Evolutionary conservation across 2,797 vertebrate species (phyloP), one percentile per base, ranked within the genome.

Genomic region (Arctocebus calabarensis): DNA sequence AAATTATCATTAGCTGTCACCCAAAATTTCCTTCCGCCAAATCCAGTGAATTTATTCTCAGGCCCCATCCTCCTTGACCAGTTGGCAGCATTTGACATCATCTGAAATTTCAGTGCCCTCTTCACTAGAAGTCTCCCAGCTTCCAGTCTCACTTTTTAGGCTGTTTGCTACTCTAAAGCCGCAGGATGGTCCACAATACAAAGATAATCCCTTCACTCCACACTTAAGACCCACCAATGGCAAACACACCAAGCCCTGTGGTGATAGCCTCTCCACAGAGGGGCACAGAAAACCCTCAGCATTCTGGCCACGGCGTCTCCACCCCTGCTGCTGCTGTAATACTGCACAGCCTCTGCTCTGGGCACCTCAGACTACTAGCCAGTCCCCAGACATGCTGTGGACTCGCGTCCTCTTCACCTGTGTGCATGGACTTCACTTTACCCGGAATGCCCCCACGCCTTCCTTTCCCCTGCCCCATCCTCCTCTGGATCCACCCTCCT

Each of bases 1-100:
- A 93, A 94, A 64, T 90, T 81, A 59, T 43, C 88, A 88, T 75
- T 75, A 73, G 29, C 25, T 43, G 17, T 77, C n/a, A 89, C 16
- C 40, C 45, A 29, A 93, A 61, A 92, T 48, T 71, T 73, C 74
- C 64, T 64, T 27, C 34, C 74, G 27, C 66, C 71, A 78, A 70
- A 83, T 79, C 2, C 82, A 90, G 12, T 37, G 43, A 55, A 48
- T 4, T 62, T 20, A 34, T 66, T 64, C 66, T 81, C 52, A 12
- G 5, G 90, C 64, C 55, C 88, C 27, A 88, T 32, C 68, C 52
- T 79, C 68, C 79, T 81, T 73, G 68, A 48, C n/a, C 29, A 32
- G 43, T 89, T 59, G 43, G 40, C 27, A 55, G 19, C 57, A 74
- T 43, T 45, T 73, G 40, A 64, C 34, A 59, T 57, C 73, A 78